phyloP scores from a whole-genome alignment of 2,888 invertebrate genomes.

The Allygus modestus region DNA sequence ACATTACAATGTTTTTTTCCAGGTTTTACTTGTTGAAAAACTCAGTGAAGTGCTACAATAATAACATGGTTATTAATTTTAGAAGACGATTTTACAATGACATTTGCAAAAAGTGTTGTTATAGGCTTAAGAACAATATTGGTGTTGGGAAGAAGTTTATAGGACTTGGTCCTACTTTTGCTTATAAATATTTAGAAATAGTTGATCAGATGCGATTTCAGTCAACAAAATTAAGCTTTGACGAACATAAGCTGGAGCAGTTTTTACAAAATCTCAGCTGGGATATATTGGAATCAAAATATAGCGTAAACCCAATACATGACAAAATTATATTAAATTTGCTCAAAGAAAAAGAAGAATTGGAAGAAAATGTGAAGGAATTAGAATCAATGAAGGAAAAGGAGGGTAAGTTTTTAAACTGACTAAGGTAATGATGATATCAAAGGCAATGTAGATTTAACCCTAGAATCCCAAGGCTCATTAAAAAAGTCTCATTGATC shows the following conservation, averaged over 20 bases:
- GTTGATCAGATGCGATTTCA: not conserved
- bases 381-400: constrained; percentile 38
- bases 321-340: not conserved
- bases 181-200: not conserved
- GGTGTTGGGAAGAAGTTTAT: not conserved
- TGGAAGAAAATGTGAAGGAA: constrained; percentile 10
- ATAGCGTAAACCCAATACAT: not conserved
- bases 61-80: not conserved
- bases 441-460: too few relatives aligned
- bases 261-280: constrained; percentile 12
- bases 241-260: constrained; percentile 21
- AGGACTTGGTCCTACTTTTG: not conserved
- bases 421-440: too few relatives aligned
- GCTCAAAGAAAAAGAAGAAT: constrained; percentile 14
- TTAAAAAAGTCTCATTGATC: too few relatives aligned
- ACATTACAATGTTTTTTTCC: too few relatives aligned
- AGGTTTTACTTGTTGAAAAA: not conserved
- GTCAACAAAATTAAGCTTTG: not conserved
- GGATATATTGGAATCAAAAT: not conserved
- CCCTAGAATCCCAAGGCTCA: too few relatives aligned
- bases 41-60: not conserved
- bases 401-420: not conserved
- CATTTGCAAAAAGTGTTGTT: not conserved
- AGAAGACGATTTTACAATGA: not conserved
- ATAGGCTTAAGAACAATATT: not conserved